phyloP scores from a whole-genome alignment of 1,140 invertebrate genomes.

The Zelostemma sp. region DNA sequence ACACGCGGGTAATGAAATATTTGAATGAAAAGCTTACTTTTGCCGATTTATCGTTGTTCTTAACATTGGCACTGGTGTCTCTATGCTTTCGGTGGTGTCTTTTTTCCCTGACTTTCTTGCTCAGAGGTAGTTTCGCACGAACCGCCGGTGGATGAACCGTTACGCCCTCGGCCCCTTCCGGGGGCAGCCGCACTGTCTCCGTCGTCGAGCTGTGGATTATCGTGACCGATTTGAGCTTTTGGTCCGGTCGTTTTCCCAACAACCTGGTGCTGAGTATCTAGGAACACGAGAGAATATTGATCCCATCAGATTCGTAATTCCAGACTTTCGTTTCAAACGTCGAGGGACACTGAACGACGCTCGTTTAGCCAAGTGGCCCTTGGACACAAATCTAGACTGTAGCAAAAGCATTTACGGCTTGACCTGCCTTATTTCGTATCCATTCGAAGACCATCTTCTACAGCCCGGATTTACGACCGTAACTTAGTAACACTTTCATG shows the following conservation, averaged over 20 bases:
- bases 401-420: conserved; percentile 33
- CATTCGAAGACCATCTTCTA: conserved; percentile 12
- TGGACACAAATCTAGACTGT: conserved; percentile 37
- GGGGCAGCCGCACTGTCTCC: conserved; percentile 84
- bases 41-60: conserved; percentile 28
- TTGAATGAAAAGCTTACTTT: conserved; percentile 24
- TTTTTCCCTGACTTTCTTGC: conserved; percentile 72
- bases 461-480: conserved; percentile 22
- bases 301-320: conserved; percentile 33
- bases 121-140: conserved; percentile 72
- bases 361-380: conserved; percentile 31
- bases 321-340: neutral
- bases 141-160: conserved; percentile 73
- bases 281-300: conserved; percentile 44
- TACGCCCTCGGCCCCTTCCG: conserved; percentile 77
- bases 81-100: conserved; percentile 64
- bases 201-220: conserved; percentile 89
- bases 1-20: neutral
- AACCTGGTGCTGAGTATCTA: conserved; percentile 84
- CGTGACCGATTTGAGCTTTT: conserved; percentile 85
- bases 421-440: conserved; percentile 27
- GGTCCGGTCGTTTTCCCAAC: conserved; percentile 80
- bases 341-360: conserved; percentile 21
- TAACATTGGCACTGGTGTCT: conserved; percentile 33
- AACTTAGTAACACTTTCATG: conserved; percentile 4